Conservation (phyloP, 2,113 vertebrate species). For the Lepus timidus region DNA sequence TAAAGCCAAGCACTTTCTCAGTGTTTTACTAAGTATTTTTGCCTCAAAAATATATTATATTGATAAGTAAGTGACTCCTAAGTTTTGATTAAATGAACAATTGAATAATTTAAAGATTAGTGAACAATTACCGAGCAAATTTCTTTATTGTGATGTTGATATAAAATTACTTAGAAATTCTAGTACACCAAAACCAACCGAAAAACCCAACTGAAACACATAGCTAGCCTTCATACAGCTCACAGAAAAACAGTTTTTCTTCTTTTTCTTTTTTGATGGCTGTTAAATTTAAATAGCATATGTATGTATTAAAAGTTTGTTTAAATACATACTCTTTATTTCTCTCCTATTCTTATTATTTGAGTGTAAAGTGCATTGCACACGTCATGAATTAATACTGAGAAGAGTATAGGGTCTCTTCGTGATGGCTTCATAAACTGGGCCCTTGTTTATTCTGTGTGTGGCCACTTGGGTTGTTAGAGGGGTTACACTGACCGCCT, state of each 20-base stretch:
- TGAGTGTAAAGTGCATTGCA: slow-evolving; percentile 8
- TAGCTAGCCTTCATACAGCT: neutral
- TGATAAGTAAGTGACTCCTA: slow-evolving; percentile 9
- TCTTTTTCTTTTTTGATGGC: neutral
- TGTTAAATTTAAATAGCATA: slow-evolving; percentile 43
- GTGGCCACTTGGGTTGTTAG: slow-evolving; percentile 82
- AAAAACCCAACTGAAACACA: neutral
- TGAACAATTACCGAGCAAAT: neutral
- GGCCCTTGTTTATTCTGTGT: slow-evolving; percentile 79
- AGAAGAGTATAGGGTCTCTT: slow-evolving; percentile 50
- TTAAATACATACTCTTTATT: slow-evolving; percentile 52
- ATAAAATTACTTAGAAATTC: slow-evolving; percentile 40
- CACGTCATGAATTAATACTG: slow-evolving; percentile 78
- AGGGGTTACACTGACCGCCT: slow-evolving; percentile 55
- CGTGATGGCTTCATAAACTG: slow-evolving; percentile 61
- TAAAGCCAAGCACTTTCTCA: slow-evolving; percentile 35
- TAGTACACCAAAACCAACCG: neutral
- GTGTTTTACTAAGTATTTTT: neutral
- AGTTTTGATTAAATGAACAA: neutral
- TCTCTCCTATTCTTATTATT: slow-evolving; percentile 54
- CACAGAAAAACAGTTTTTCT: neutral
- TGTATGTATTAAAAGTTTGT: slow-evolving; percentile 41
- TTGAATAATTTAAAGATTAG: slow-evolving; percentile 30
- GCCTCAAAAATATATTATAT: neutral
- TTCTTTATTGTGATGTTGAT: neutral